Percentiles rank a stretch among this genome's conserved stretches.
phyloP scores from a whole-genome alignment of 2,888 invertebrate genomes.

The Ormyrus rosae region DNA sequence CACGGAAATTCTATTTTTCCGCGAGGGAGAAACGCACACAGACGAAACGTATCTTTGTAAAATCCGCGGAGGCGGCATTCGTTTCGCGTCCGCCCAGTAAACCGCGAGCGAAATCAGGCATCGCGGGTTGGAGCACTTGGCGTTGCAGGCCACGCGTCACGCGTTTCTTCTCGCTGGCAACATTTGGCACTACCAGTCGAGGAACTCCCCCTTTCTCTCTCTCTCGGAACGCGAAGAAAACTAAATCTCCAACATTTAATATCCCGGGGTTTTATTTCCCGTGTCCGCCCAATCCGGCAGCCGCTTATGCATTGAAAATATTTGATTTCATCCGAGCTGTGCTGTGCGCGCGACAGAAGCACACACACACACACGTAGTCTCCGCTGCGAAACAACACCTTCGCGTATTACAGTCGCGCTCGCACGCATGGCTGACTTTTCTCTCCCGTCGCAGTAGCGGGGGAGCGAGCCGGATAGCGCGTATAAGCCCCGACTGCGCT shows the following conservation, averaged over 20 bases:
- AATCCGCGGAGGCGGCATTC: too few relatives aligned
- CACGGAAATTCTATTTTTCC: too few relatives aligned
- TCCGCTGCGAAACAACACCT: slow-evolving; percentile 49
- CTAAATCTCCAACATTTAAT: slow-evolving; percentile 67
- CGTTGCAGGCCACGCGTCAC: background rate
- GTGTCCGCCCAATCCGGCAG: slow-evolving; percentile 7
- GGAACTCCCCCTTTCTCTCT: too few relatives aligned
- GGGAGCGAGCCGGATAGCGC: too few relatives aligned
- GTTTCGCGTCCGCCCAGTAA: too few relatives aligned
- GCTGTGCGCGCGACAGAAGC: too few relatives aligned
- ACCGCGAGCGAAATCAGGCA: background rate
- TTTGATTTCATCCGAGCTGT: slow-evolving; percentile 28
- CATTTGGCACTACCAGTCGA: too few relatives aligned
- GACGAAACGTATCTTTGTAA: too few relatives aligned
- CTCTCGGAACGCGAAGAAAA: slow-evolving; percentile 52
- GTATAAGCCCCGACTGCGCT: too few relatives aligned
- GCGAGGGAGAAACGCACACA: too few relatives aligned
- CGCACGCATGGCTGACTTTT: background rate
- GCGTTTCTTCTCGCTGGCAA: too few relatives aligned
- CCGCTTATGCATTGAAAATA: slow-evolving; percentile 33
- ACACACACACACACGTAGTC: slow-evolving; percentile 9
- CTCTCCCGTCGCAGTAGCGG: background rate
- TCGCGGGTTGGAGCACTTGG: background rate
- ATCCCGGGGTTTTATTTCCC: slow-evolving; percentile 51
- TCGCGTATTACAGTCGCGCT: background rate